A percentile compares a stretch with the other conserved stretches of the same genome.
Conservation (phyloP, 2,797 vertebrate species). For the Vipera ursinii region DNA sequence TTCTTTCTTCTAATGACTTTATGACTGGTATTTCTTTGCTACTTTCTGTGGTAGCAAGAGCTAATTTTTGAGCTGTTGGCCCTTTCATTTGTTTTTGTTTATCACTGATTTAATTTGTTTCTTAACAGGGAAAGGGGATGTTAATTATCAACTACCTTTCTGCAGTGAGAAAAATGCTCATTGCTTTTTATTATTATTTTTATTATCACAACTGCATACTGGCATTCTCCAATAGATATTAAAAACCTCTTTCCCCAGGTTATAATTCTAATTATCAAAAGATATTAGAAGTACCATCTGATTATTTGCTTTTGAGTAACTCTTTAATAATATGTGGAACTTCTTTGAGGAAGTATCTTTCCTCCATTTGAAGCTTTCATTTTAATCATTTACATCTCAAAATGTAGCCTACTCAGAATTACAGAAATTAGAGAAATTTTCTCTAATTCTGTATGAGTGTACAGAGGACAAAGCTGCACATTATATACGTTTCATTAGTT, state of each 20-base stretch:
- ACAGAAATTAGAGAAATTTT: neutral
- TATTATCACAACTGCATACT: neutral
- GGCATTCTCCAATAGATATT: neutral
- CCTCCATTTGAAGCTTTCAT: neutral
- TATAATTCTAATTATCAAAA: neutral
- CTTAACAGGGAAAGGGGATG: neutral
- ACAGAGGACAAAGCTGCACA: neutral
- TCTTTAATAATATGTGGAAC: neutral
- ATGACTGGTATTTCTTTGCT: neutral
- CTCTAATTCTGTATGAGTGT: neutral
- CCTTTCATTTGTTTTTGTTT: neutral
- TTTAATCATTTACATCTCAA: neutral
- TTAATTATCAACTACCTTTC: neutral
- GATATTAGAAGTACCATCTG: neutral
- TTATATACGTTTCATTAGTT: neutral
- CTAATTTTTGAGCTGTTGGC: neutral
- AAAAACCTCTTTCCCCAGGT: neutral
- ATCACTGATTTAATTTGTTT: neutral
- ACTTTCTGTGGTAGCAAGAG: neutral
- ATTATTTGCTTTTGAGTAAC: neutral
- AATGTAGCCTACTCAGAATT: neutral
- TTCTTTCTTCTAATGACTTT: neutral
- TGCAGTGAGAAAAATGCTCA: neutral
- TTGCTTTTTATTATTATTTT: neutral
- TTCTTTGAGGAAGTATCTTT: neutral